Evolutionary conservation across 1,140 invertebrate genomes (phyloP), one percentile per base, ranked within the genome.

Genomic region (Brachionus sp.): DNA sequence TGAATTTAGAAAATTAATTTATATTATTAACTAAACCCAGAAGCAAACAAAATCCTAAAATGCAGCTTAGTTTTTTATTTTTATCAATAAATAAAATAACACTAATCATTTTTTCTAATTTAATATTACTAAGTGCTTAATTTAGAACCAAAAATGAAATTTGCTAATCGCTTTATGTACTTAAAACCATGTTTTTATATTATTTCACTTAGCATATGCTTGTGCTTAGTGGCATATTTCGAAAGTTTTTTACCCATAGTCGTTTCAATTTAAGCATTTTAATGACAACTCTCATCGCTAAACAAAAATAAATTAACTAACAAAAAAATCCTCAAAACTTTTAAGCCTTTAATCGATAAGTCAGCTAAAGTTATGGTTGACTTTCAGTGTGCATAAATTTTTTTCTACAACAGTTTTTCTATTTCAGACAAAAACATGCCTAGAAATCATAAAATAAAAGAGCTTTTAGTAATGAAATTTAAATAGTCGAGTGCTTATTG

Each of bases 1-100:
- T 39, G 66, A 70, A 70, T 70, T 70, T 39, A 39, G 66, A 39
- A 70, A 70, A 70, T 70, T 39, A 37, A 39, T 70, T 70, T 39
- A 29, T 16, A 19, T 19, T 19, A 57, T 57, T 19, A 57, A 9
- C 19, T 23, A 19, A 57, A 23, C 50, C 50, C 50, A 57, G 50
- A 57, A 57, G 50, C 50, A 57, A 57, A 23, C 50, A 57, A 57
- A 57, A 57, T 57, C 50, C 50, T 57, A 57, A 9, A 57, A 19
- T 25, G n/a, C 16, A 25, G 50, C 50, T 57, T 9, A 23, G 3
- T 19, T 19, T 57, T n/a, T 29, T 29, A 29, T 29, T 29, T 29
- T 29, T 29, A 29, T 29, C 7, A 57, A 6, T 16, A 57, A 57
- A 57, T 57, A 57, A 57, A 57, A 23, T 23, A 57, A 9, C 50